phyloP scores from a whole-genome alignment of 2,113 vertebrate species.

The Anolis sagrei region DNA sequence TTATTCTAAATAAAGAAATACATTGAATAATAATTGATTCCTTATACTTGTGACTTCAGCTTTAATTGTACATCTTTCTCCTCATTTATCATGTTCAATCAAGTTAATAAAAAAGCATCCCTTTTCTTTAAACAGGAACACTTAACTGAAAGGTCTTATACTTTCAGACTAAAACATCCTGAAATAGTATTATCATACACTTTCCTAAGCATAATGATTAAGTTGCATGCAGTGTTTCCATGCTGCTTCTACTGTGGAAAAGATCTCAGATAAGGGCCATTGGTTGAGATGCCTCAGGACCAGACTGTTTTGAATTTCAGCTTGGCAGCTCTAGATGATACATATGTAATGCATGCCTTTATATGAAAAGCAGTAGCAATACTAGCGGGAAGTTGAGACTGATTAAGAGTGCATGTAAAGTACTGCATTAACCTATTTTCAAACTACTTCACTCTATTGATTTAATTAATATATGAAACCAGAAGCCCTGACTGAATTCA shows the following conservation, averaged over 20 bases:
- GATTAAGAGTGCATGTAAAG: neutral
- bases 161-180: neutral
- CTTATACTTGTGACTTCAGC: neutral
- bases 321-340: slow-evolving; percentile 5
- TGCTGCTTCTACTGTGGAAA: slow-evolving; percentile 41
- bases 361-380: slow-evolving; percentile 17
- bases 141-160: neutral
- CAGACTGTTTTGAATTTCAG: slow-evolving; percentile 11
- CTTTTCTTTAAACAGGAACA: neutral
- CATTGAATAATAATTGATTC: neutral
- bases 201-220: slow-evolving; percentile 14
- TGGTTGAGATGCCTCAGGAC: neutral
- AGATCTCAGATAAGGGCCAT: neutral
- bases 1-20: too few species aligned
- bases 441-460: neutral
- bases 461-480: slow-evolving; percentile 17
- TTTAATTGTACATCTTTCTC: neutral
- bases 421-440: neutral
- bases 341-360: slow-evolving; percentile 4
- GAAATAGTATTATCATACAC: neutral
- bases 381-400: slow-evolving; percentile 16
- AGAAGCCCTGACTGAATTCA: neutral
- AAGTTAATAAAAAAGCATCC: neutral
- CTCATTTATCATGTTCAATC: neutral
- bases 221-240: slow-evolving; percentile 34